These are phyloP conservation scores for Cryptomyrus ogoouensis DNA, from an alignment of 2,113 vertebrate species.

Conservation along the genomic window DNA sequence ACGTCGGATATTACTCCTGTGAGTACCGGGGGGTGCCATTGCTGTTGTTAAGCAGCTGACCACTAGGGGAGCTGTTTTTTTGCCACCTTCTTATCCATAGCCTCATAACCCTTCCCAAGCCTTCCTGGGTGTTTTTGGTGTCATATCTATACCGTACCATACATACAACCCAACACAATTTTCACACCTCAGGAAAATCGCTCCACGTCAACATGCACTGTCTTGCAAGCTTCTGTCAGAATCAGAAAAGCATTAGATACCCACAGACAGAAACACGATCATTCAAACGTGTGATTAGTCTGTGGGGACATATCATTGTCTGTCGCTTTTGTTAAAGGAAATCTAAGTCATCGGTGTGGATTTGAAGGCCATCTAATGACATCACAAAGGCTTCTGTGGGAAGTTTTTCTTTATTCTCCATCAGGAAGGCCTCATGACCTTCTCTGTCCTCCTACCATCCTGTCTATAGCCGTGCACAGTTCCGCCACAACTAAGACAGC, in stretches of 20 bases:
- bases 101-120: not conserved
- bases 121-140: not conserved
- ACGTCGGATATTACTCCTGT: slow-evolving; percentile 89
- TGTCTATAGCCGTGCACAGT: not conserved
- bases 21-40: slow-evolving; percentile 41
- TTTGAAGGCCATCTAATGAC: not conserved
- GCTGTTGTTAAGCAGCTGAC: not conserved
- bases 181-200: not conserved
- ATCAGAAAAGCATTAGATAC: not conserved
- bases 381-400: not conserved
- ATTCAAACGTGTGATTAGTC: not conserved
- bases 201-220: not conserved
- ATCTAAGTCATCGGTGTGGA: not conserved
- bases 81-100: not conserved
- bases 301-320: not conserved
- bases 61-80: slow-evolving; percentile 2
- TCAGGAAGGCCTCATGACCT: not conserved
- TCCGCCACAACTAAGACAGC: not conserved
- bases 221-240: not conserved
- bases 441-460: not conserved
- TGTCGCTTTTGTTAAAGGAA: not conserved
- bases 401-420: not conserved
- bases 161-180: not conserved
- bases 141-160: not conserved
- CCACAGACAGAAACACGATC: not conserved